A percentile compares a stretch with the other conserved stretches of the same genome.
phyloP scores from a whole-genome alignment of 37 sponge, comb jelly and placozoan species.

The Cladorhizidae sp. region DNA sequence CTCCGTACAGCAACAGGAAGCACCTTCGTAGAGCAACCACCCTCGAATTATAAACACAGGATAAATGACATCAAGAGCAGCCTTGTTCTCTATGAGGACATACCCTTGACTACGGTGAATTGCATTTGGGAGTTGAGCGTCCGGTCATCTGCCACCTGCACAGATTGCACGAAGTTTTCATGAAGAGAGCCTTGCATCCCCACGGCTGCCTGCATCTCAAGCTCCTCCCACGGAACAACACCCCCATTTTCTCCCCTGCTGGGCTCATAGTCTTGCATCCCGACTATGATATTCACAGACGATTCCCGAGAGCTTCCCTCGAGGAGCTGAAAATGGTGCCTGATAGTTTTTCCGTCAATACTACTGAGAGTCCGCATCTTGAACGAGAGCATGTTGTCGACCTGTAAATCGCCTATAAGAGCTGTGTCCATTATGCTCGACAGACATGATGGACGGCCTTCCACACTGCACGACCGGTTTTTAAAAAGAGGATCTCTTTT shows the following conservation, averaged over 20 bases:
- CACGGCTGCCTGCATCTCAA: conserved; percentile 23
- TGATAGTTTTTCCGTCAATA: not conserved
- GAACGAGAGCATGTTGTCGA: not conserved
- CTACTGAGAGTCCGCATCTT: not conserved
- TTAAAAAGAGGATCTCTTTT: not conserved
- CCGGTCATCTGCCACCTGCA: conserved; percentile 35
- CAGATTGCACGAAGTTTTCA: conserved; percentile 24
- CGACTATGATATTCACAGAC: not conserved
- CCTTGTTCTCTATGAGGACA: no score
- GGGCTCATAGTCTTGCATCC: conserved; percentile 30
- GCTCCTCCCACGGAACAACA: conserved; percentile 21
- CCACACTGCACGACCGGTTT: conserved; percentile 1
- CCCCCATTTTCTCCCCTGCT: not conserved
- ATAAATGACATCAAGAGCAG: no score
- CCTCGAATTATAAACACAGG: no score
- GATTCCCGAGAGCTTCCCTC: not conserved
- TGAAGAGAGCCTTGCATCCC: conserved; percentile 1
- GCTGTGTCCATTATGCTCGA: not conserved
- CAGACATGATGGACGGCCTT: not conserved
- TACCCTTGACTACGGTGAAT: conserved; percentile 55
- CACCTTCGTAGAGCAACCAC: no score
- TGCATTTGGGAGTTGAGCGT: conserved; percentile 57
- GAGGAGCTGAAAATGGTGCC: not conserved
- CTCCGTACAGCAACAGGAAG: no score
- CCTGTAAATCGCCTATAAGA: not conserved